Conservation (phyloP, 2,797 vertebrate species). For the Eremophila alpestris region DNA sequence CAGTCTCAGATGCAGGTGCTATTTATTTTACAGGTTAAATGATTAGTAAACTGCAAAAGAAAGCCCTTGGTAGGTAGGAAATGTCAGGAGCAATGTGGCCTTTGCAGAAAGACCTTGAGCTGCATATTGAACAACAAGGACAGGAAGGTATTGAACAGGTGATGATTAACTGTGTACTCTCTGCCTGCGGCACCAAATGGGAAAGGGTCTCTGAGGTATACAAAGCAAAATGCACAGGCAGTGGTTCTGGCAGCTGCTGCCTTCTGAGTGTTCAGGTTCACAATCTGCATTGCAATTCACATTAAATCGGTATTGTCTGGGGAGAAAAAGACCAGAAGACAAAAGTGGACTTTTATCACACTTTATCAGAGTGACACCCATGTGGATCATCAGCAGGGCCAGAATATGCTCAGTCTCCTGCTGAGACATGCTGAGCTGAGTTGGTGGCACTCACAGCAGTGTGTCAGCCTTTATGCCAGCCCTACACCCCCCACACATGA, state of each 20-base stretch:
- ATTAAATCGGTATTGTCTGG: not conserved
- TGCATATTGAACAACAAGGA: constrained; percentile 26
- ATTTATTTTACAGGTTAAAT: constrained; percentile 38
- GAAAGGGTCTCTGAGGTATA: not conserved
- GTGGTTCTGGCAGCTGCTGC: not conserved
- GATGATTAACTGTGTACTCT: not conserved
- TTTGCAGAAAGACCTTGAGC: constrained; percentile 1
- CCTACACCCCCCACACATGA: fast-evolving
- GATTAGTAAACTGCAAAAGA: constrained; percentile 1
- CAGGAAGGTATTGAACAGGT: not conserved
- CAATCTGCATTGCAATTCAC: not conserved
- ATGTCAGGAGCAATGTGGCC: constrained; percentile 16
- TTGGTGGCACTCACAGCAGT: not conserved
- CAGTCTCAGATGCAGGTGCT: not conserved
- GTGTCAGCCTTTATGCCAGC: not conserved
- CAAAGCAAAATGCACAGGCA: not conserved
- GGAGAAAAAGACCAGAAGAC: not conserved
- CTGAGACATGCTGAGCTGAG: not conserved
- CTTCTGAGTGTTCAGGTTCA: not conserved
- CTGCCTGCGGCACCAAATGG: not conserved
- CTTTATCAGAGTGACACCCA: not conserved
- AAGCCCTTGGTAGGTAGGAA: not conserved
- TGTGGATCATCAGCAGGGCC: not conserved
- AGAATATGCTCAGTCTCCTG: not conserved
- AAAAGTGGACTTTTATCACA: not conserved